Evolutionary conservation across 2,888 invertebrate species (phyloP), one percentile per base, ranked within the genome.

Genomic region (Habroteleia sp.): DNA sequence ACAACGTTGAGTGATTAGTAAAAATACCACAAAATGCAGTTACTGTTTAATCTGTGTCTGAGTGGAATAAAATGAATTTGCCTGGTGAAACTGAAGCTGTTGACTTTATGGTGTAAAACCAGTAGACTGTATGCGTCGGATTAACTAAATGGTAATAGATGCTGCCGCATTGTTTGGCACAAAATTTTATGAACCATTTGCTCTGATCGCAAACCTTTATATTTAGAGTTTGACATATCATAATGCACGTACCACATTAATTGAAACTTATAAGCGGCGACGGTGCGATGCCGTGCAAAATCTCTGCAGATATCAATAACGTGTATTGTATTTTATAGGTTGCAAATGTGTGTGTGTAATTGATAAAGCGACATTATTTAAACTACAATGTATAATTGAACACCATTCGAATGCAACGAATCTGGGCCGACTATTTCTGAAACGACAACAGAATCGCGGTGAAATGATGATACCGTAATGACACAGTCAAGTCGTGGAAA

Each of bases 341-440:
- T 37, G 25, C 11, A 31, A 27, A 39, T 66, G 35, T 66, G 62
- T 65, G n/a, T n/a, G n/a, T n/a, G n/a, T n/a, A n/a, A n/a, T 54
- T 74, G 73, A 74, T 60, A 74, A 66, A 60, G 29, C 25, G 17
- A 10, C 42, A 66, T 74, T 74, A 63, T 74, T 74, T 60, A 37
- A 41, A 33, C 35, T 37, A 58, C 58, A 52, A 46, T 54, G 58
- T 72, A 37, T 56, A 65, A 72, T 65, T 72, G 39, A 66, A 54
- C 35, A 33, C 2, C 60, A 65, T 65, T 42, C 42, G 25, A 65
- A 31, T 23, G 37, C 16, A n/a, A 11, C 8, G 63, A 41, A 63
- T 72, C 72, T 72, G 35, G 69, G 69, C 35, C 58, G 16, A 50
- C 50, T 68, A 50, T 50, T 58, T 58, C 39, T 68, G 58, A 42